Conservation (phyloP, 1,140 invertebrate genomes). For the Heliconius hewitsoni region DNA sequence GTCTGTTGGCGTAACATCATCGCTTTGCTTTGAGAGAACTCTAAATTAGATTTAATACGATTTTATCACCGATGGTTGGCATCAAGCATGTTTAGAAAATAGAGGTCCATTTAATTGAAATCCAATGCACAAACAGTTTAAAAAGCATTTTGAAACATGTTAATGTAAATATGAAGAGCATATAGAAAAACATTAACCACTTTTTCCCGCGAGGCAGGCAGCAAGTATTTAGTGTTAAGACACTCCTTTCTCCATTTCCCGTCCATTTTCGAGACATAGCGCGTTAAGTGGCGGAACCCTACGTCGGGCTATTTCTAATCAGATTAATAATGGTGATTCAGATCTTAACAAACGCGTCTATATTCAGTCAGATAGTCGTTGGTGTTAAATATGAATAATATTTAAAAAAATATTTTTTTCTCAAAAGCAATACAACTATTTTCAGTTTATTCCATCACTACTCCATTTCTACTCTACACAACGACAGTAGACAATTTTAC, state of each 20-base stretch:
- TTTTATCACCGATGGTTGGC: constrained; percentile 16
- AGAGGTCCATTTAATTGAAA: neutral
- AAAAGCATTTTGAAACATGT: constrained; percentile 8
- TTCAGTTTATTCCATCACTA: neutral
- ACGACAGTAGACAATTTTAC: neutral
- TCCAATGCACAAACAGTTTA: neutral
- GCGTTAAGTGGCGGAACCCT: neutral
- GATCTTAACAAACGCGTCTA: too few relatives aligned
- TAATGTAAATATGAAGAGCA: neutral
- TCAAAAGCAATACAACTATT: too few relatives aligned
- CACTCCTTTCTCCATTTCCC: neutral
- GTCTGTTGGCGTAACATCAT: constrained; percentile 29
- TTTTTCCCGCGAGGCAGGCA: neutral
- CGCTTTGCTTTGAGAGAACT: constrained; percentile 31
- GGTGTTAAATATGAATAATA: too few relatives aligned
- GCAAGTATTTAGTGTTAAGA: neutral
- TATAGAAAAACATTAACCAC: neutral
- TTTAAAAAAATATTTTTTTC: too few relatives aligned
- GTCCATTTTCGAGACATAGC: neutral
- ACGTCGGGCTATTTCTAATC: neutral
- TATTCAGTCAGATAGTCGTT: too few relatives aligned
- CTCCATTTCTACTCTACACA: neutral
- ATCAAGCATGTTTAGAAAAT: constrained; percentile 25
- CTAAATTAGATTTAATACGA: constrained; percentile 28
- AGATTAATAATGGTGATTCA: neutral